These are phyloP conservation scores for Lasioglossum vierecki DNA, from an alignment of 2,888 invertebrate genomes.

Conservation along the genomic window DNA sequence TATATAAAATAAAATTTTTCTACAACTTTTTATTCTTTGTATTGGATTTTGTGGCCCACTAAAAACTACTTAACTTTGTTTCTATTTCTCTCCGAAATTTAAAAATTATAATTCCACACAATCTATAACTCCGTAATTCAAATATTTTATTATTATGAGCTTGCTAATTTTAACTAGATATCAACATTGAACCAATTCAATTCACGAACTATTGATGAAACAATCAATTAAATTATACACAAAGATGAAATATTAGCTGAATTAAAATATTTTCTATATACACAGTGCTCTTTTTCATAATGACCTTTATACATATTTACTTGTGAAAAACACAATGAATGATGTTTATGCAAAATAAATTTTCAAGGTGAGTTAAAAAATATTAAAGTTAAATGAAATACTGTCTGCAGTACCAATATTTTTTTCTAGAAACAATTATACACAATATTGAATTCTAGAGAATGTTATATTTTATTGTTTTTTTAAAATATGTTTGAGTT, in stretches of 20 bases:
- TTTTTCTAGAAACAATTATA: not conserved
- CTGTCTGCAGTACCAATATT: not conserved
- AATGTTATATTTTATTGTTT: not conserved
- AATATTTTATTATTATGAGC: too few species aligned
- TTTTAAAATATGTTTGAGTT: not conserved
- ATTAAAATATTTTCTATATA: not conserved
- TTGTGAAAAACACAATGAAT: not conserved
- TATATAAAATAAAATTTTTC: too few species aligned
- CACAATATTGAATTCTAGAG: not conserved
- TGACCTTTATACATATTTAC: not conserved
- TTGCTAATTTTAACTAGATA: too few species aligned
- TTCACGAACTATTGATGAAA: too few species aligned
- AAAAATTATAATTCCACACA: too few species aligned
- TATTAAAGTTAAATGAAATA: not conserved
- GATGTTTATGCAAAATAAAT: not conserved
- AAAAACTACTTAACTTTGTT: too few species aligned
- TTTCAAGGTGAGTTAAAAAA: not conserved
- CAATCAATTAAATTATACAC: not conserved
- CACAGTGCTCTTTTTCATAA: not conserved
- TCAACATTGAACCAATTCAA: too few species aligned
- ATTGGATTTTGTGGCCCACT: too few species aligned
- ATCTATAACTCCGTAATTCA: too few species aligned
- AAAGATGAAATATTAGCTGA: not conserved
- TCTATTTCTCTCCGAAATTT: too few species aligned
- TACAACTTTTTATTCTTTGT: too few species aligned